These are phyloP conservation scores for Phymatocera aterrima DNA, from an alignment of 2,888 invertebrate genomes.

Conservation along the genomic window DNA sequence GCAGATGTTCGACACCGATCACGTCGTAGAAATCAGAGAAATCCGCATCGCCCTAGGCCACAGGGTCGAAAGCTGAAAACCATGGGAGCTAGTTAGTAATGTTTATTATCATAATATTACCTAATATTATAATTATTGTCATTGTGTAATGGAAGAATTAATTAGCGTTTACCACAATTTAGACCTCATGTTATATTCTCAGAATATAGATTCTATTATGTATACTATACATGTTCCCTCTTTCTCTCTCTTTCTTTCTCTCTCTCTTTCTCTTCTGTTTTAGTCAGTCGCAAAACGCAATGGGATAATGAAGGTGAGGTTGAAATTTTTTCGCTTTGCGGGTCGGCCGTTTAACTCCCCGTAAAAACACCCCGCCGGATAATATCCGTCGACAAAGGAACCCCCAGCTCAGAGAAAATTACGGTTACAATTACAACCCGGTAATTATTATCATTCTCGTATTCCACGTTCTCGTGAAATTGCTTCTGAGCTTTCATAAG, in stretches of 20 bases:
- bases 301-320: conserved; percentile 15
- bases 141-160: no score
- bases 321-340: not conserved
- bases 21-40: not conserved
- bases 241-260: no score
- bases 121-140: no score
- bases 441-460: conserved; percentile 36
- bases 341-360: conserved; percentile 2
- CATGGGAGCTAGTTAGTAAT: no score
- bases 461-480: conserved; percentile 26
- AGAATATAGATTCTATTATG: no score
- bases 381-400: conserved; percentile 34
- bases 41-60: not conserved
- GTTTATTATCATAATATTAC: no score
- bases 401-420: conserved; percentile 36
- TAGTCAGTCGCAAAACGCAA: not conserved
- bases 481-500: not conserved
- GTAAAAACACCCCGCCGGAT: conserved; percentile 32
- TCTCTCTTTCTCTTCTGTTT: no score
- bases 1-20: not conserved
- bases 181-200: no score
- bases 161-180: no score
- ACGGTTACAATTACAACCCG: conserved; percentile 36
- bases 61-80: not conserved
- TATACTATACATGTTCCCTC: no score